Evolutionary conservation across 2,797 vertebrate species (phyloP), one percentile per base, ranked within the genome.

Genomic region (Micromesistius poutassou): DNA sequence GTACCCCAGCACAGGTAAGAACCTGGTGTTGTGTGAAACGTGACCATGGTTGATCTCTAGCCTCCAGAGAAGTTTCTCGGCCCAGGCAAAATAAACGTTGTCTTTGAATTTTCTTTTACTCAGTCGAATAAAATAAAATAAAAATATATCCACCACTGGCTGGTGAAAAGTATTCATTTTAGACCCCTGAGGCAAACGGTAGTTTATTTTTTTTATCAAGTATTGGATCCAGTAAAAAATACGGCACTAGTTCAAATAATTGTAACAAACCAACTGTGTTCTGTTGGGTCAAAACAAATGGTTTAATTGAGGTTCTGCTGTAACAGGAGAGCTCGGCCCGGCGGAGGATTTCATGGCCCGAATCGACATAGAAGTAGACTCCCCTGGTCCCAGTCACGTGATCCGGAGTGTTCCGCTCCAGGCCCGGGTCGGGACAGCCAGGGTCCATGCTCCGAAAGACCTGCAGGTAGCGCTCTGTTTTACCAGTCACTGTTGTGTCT

Each of bases 341-440:
- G 92, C 97, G 0, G 96, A 99, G 84, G 96, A 97, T 71, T 97
- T 95, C 88, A 82, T 87, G 70, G 98, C 96, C 78, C 95, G 95
- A 79, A 93, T 99, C 77, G 96, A 98, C 80, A 87, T 99, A 40
- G 98, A 99, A 91, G 89, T 99, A 82, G 98, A 99, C 88, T 96
- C 95, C 83, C 96, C 97, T 30, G 96, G 96, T 76, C 95, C 95
- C 8, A 95, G 94, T 84, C 94, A 92, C 79, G 91, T 97, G 42
- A 96, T 99, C 85, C 93, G 87, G 82, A 97, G 95, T 85, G 81
- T 99, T 89, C 89, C 88, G 10, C 91, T 99, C 72, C 93, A 87
- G 88, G 97, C 96, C 77, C 94, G 96, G 88, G 94, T 94, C 84
- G 98, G 98, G 83, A 95, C 90, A 75, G 96, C 96, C 4, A 95